Evolutionary conservation across 2,888 invertebrate species (phyloP), one percentile per base, ranked within the genome.

Genomic region (Epirrhoe alternata): DNA sequence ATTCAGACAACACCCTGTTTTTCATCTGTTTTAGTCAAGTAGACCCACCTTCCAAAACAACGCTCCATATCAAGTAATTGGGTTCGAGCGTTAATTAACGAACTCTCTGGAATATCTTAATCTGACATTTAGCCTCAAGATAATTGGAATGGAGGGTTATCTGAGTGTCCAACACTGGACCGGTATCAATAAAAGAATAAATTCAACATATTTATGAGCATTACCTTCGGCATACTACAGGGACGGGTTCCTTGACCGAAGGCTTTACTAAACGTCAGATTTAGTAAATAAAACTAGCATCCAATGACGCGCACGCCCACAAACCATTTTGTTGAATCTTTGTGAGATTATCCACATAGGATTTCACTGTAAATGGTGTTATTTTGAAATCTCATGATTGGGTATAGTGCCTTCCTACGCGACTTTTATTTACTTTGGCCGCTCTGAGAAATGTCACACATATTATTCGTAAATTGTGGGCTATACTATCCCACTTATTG

Each of bases 231-330:
- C 66, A 73, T 79, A 76, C 82, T 78, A 77, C 80, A 70, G 52
- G 67, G 77, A 64, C 73, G 74, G 72, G 77, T 77, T 71, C 74
- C 76, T 68, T 69, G 73, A 71, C 70, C 76, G 74, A 71, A 73
- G 64, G 55, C 78, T 80, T 80, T 70, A 78, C 72, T 73, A 74
- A 79, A 80, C 74, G 78, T 82, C 80, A 77, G 81, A 83, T 81
- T 83, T 81, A 65, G 77, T 83, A 80, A 77, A 82, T 83, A 83
- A 82, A 82, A 76, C 79, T 79, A 78, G 76, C 72, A 80, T 77
- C 71, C 77, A 80, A 82, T 71, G 81, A 74, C 67, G 74, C 69
- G 65, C 70, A 77, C 80, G 79, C 82, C 80, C 77, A 82, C 81
- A 74, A 74, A 33, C 61, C 66, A 74, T 78, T 72, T 73, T 75